Conservation (phyloP, 2,113 vertebrate genomes). For the Oncorhynchus nerka region DNA sequence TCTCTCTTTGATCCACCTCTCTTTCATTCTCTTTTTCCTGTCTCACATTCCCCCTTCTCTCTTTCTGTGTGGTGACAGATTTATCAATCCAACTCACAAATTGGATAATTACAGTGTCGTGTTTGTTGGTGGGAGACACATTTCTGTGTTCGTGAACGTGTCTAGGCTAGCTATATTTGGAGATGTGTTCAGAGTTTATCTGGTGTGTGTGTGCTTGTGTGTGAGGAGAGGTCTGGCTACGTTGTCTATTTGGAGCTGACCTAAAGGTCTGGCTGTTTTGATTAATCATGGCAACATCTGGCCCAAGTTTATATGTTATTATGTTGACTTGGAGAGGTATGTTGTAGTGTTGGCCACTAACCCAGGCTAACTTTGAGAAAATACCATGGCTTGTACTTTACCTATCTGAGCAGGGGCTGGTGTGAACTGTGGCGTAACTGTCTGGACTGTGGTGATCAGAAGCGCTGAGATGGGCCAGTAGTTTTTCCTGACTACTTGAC, state of each 20-base stretch:
- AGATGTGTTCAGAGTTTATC: too few relatives aligned
- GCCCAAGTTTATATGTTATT: conserved; percentile 32
- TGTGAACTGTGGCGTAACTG: not conserved
- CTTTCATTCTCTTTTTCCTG: not conserved
- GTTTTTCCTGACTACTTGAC: too few relatives aligned
- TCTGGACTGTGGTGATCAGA: not conserved
- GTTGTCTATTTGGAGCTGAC: conserved; percentile 20
- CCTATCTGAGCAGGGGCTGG: conserved; percentile 21
- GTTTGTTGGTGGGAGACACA: too few relatives aligned
- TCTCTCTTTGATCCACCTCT: not conserved
- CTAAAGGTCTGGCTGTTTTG: conserved; percentile 24
- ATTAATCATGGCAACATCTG: conserved; percentile 28
- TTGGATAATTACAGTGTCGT: too few relatives aligned
- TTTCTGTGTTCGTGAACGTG: too few relatives aligned
- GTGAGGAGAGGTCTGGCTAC: not conserved
- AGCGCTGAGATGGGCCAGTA: too few relatives aligned
- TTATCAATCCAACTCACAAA: too few relatives aligned
- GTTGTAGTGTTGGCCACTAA: not conserved
- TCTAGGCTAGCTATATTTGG: too few relatives aligned
- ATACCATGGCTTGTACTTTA: conserved; percentile 16
- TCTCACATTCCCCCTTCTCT: too few relatives aligned
- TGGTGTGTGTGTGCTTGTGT: not conserved
- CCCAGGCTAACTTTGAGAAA: too few relatives aligned
- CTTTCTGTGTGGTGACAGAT: too few relatives aligned
- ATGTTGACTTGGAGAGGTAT: conserved; percentile 38